phyloP scores from a whole-genome alignment of 1,140 invertebrate species.

The Apis cerana region DNA sequence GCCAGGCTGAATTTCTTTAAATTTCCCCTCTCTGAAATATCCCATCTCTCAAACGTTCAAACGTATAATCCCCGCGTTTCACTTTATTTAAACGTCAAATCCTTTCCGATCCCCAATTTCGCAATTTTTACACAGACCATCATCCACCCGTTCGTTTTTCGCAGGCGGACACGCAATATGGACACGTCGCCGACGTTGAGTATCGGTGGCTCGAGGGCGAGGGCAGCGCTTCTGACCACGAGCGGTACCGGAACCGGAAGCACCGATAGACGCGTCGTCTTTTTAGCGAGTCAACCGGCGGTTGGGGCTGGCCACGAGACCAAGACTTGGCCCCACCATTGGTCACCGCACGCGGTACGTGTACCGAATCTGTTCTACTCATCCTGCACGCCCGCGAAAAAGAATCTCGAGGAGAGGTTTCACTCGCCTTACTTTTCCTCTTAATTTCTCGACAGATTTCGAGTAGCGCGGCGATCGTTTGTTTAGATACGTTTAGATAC shows the following conservation, averaged over 20 bases:
- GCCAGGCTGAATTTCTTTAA: conserved; percentile 47
- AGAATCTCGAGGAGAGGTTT: too few species aligned
- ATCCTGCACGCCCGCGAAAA: too few species aligned
- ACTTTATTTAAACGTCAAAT: not conserved
- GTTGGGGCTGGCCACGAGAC: conserved; percentile 73
- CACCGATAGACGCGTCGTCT: conserved; percentile 76
- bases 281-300: conserved; percentile 75
- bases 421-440: not conserved
- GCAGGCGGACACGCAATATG: conserved; percentile 63
- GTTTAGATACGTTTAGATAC: too few species aligned
- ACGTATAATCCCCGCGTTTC: not conserved
- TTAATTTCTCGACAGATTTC: not conserved
- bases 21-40: conserved; percentile 12
- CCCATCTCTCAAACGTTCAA: conserved; percentile 4
- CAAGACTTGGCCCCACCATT: conserved; percentile 79
- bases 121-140: too few species aligned
- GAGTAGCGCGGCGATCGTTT: too few species aligned
- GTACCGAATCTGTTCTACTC: conserved; percentile 34
- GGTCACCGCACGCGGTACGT: conserved; percentile 78
- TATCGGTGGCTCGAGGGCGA: conserved; percentile 75
- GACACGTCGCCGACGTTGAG: conserved; percentile 77
- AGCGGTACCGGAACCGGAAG: conserved; percentile 74
- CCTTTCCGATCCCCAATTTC: not conserved
- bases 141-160: not conserved
- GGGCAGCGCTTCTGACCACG: conserved; percentile 76